Evolutionary conservation across 2,113 vertebrate species (phyloP).

Genomic region (Laticauda laticaudata): DNA sequence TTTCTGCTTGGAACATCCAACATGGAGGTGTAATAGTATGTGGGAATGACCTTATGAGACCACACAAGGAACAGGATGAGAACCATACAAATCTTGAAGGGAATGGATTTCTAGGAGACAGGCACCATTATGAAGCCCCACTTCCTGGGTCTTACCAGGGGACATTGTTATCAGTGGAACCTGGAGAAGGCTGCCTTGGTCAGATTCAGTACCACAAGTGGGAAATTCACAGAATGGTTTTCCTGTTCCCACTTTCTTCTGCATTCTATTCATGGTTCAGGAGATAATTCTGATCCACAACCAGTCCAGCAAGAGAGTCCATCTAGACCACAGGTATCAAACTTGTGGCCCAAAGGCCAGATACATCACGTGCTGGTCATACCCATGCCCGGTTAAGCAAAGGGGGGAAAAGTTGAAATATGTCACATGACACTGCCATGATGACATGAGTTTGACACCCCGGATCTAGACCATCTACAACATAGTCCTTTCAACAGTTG

Average conservation of each 20-base stretch:
- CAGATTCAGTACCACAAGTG: neutral
- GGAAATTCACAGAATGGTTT: neutral
- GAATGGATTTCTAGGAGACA: neutral
- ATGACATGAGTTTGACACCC: too few species aligned
- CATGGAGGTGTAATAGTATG: neutral
- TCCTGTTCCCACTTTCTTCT: neutral
- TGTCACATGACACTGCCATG: too few species aligned
- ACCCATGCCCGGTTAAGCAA: too few species aligned
- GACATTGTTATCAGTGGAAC: neutral
- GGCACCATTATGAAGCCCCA: neutral
- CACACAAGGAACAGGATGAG: neutral
- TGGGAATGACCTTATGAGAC: neutral
- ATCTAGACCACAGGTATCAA: neutral
- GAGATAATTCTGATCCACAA: neutral
- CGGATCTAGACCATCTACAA: too few species aligned
- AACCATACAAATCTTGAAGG: neutral
- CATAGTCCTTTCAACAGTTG: too few species aligned
- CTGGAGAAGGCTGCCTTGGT: neutral
- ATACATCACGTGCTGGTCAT: too few species aligned
- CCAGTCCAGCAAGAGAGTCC: neutral
- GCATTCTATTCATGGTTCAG: neutral
- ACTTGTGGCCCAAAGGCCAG: too few species aligned
- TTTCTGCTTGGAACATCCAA: neutral
- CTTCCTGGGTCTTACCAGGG: neutral
- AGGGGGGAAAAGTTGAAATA: too few species aligned